These are phyloP conservation scores for Dryas iulia DNA, from an alignment of 1,140 invertebrate genomes.

Conservation along the genomic window DNA sequence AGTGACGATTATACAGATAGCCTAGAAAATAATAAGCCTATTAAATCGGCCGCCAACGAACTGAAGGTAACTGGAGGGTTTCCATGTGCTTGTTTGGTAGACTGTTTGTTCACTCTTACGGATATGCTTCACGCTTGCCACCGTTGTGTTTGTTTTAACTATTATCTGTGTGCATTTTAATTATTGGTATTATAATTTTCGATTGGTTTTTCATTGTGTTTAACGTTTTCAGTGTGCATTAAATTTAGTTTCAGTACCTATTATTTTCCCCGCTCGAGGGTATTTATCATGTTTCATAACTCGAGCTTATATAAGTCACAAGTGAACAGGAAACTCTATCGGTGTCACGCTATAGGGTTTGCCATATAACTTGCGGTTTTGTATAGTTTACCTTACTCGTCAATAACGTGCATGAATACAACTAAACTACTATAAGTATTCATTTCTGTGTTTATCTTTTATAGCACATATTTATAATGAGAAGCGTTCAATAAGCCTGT, in stretches of 20 bases:
- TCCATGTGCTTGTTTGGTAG: constrained; percentile 49
- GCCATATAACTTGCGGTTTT: constrained; percentile 25
- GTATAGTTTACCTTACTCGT: constrained; percentile 15
- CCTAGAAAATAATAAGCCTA: constrained; percentile 82
- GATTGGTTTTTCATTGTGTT: not conserved
- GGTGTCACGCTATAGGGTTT: constrained; percentile 17
- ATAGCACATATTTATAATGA: not conserved
- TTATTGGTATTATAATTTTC: constrained; percentile 22
- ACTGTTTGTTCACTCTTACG: constrained; percentile 38
- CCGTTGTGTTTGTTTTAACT: constrained; percentile 26
- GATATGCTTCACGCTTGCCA: constrained; percentile 39
- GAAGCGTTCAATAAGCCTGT: not conserved
- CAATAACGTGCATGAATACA: constrained; percentile 29
- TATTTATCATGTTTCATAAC: not conserved
- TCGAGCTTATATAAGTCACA: constrained; percentile 20
- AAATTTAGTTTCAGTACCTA: not conserved
- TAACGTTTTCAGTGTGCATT: constrained; percentile 1
- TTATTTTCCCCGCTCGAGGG: not conserved
- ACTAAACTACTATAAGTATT: constrained; percentile 8
- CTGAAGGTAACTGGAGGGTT: constrained; percentile 66
- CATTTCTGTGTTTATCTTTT: constrained; percentile 5
- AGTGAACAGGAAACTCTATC: constrained; percentile 31
- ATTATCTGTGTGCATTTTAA: constrained; percentile 1
- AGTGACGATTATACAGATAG: constrained; percentile 88
- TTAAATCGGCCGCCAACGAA: constrained; percentile 58